Evolutionary conservation across 1,140 invertebrate genomes (phyloP), one percentile per base, ranked within the genome.

Genomic region (Chlorops oryzae): DNA sequence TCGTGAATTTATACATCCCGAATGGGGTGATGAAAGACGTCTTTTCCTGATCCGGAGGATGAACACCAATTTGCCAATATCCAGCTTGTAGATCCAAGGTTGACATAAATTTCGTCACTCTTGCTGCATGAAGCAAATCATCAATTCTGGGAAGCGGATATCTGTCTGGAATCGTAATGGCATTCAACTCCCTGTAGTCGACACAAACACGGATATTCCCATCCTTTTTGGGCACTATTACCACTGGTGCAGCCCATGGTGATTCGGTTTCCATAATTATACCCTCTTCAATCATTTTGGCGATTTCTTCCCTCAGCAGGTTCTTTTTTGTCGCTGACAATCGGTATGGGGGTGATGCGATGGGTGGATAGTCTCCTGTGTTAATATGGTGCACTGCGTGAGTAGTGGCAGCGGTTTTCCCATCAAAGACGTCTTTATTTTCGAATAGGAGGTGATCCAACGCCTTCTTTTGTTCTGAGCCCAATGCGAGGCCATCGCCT

Each of bases 91-190:
- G 46, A 52, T 77, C 75, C 4, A 75, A 15, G 0, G 61, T 65
- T 0, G 66, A 59, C 58, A 75, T 75, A 44, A 52, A 62, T 27
- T 40, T 59, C 9, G 55, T 54, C 2, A 52, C 53, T 32, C 58
- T 58, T 1, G 73, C 52, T 7, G 51, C 50, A 22, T 74, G 60
- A 5, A 79, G 56, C 7, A 72, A 47, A 27, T 75, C 73, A 37
- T 77, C 73, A 4, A 78, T 73, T 37, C 63, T 52, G 2, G 74
- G 73, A 9, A 77, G 55, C 5, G 75, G 75, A 53, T 67, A 81
- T 15, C 27, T 27, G 44, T 71, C 68, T 7, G 51, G 35, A 5
- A 56, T 52, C 1, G 71, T 74, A 2, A 67, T 55, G 3, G 58
- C 47, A 51, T 73, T 75, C 7, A 74, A 28, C 38, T 39, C 17